Conservation (phyloP, 2,113 vertebrate species). For the Centropus unirufus region DNA sequence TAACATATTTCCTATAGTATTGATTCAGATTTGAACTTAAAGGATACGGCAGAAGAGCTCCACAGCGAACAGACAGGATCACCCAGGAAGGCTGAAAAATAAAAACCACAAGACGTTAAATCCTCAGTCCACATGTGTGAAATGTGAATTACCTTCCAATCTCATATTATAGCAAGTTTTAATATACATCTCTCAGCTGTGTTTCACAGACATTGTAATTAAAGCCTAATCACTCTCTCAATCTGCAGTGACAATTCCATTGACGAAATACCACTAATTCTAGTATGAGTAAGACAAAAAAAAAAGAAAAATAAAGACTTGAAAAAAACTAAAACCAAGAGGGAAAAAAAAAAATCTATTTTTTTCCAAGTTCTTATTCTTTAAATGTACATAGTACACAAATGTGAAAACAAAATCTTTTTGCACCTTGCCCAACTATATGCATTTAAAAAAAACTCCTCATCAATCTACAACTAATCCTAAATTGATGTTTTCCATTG, state of each 20-base stretch:
- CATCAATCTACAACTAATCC: background rate
- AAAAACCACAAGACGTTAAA: background rate
- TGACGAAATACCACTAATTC: background rate
- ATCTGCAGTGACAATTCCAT: background rate
- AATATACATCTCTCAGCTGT: background rate
- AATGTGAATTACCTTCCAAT: background rate
- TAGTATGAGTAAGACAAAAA: background rate
- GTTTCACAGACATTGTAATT: background rate
- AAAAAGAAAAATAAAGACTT: too few relatives aligned
- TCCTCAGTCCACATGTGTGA: background rate
- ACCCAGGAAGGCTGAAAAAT: slow-evolving; percentile 94
- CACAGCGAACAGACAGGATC: slow-evolving; percentile 92
- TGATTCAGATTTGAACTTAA: slow-evolving; percentile 28
- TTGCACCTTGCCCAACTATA: background rate
- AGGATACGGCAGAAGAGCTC: slow-evolving; percentile 98
- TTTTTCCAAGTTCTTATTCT: background rate
- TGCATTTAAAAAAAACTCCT: background rate
- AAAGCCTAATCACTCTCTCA: background rate
- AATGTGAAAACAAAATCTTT: background rate
- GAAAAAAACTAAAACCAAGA: background rate
- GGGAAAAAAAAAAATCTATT: rapidly evolving
- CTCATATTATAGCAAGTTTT: background rate
- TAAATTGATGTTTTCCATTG: background rate
- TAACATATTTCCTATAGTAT: background rate
- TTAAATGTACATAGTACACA: background rate